phyloP scores from a whole-genome alignment of 2,113 vertebrate species.

The Oenanthe melanoleuca region DNA sequence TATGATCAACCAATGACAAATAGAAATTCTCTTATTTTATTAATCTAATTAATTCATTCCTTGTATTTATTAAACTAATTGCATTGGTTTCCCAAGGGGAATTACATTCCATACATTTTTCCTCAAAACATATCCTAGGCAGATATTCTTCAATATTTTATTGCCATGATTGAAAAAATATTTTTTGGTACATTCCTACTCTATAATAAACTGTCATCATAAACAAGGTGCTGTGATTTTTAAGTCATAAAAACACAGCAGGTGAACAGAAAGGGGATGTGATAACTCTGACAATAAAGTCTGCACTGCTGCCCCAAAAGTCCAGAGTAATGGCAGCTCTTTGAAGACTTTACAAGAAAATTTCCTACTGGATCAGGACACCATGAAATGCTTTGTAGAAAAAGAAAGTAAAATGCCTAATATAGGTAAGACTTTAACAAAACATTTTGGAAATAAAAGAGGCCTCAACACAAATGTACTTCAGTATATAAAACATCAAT shows the following conservation, averaged over 20 bases:
- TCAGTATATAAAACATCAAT: not conserved
- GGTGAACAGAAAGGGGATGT: constrained; percentile 48
- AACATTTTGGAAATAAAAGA: not conserved
- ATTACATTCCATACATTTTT: not conserved
- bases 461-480: not conserved
- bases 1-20: constrained; percentile 14
- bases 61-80: constrained; percentile 69
- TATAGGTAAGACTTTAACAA: not conserved
- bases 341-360: constrained; percentile 12
- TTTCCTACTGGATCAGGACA: constrained; percentile 41
- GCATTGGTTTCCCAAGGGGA: constrained; percentile 34
- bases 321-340: constrained; percentile 17
- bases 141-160: constrained; percentile 39
- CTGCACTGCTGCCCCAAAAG: constrained; percentile 17
- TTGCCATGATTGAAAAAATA: constrained; percentile 60
- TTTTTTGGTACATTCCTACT: constrained; percentile 43
- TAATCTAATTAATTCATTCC: constrained; percentile 58
- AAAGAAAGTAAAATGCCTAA: not conserved
- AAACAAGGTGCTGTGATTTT: constrained; percentile 61
- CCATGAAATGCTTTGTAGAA: constrained; percentile 5
- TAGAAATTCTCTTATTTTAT: constrained; percentile 32
- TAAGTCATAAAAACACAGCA: constrained; percentile 61
- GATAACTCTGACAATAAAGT: constrained; percentile 59
- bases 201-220: constrained; percentile 48
- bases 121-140: not conserved